Evolutionary conservation across 2,888 invertebrate species (phyloP).

Genomic region (Cerastoderma edule): DNA sequence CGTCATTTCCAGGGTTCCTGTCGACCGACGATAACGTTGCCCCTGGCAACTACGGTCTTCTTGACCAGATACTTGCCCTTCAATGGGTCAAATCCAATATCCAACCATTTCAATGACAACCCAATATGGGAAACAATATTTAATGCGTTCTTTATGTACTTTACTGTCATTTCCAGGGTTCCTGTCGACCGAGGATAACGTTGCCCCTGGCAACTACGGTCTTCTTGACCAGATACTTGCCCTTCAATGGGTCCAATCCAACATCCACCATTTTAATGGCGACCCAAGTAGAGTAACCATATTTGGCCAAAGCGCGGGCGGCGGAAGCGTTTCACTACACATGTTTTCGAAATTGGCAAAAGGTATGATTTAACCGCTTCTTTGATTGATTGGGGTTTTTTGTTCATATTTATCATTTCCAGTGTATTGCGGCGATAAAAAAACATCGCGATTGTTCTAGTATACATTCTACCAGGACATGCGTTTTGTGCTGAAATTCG

Average conservation of each 20-base stretch:
- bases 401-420: no score
- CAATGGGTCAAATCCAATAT: slow-evolving; percentile 86
- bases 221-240: slow-evolving; percentile 85
- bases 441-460: no score
- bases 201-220: slow-evolving; percentile 88
- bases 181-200: slow-evolving; percentile 87
- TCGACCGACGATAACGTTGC: no score
- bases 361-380: slow-evolving; percentile 67
- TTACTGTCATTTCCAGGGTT: slow-evolving; percentile 83
- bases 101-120: slow-evolving; percentile 85
- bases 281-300: slow-evolving; percentile 85
- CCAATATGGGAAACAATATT: slow-evolving; percentile 85
- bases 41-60: slow-evolving; percentile 87
- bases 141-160: no score
- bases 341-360: slow-evolving; percentile 78
- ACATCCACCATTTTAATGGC: slow-evolving; percentile 86
- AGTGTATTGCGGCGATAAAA: no score
- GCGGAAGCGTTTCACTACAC: slow-evolving; percentile 83
- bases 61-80: slow-evolving; percentile 85
- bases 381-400: no score
- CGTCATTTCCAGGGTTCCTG: slow-evolving; percentile 43
- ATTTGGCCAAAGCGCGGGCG: slow-evolving; percentile 86
- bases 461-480: no score
- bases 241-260: slow-evolving; percentile 85
- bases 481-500: no score